Base-by-base conservation (phyloP, 2,888 invertebrate genomes). In the Aricia artaxerxes region DNA sequence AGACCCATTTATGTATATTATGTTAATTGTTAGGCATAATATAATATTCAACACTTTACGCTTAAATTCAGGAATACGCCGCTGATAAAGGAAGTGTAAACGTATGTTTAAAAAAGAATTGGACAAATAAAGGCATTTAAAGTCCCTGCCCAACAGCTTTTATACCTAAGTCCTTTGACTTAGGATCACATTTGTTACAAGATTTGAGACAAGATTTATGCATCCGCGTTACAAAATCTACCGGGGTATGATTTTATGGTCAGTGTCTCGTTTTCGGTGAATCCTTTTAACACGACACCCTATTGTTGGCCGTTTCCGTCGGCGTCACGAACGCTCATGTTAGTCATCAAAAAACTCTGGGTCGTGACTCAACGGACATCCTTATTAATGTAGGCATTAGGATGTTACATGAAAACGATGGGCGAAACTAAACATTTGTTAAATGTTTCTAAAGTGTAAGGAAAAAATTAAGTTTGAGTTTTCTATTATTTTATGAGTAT, bases 251-350 rank as follows among this genome's bases (percentile, higher is more conserved):
- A 38, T 13, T 69, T 69, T 38, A 13, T 69, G 69, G 69, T 69
- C 69, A 69, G 35, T 38, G 69, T 38, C 35, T 35, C 13, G 35
- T 69, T 35, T 69, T 69, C 69, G 69, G 69, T 69, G 69, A 69
- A 69, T 69, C 69, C 69, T 69, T 69, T 38, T 38, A 69, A 69
- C 69, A 69, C 13, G 69, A 69, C 69, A 69, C 69, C 69, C 69
- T 13, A 69, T 69, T 69, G 69, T 69, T 38, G 35, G 35, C 69
- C 69, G 38, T 69, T 69, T 69, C 69, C 69, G 69, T 35, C 31
- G 24, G 24, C 35, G 35, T 69, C 69, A 69, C 69, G 69, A 69
- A 69, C 69, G 16, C 38, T 13, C 35, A 69, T 16, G 38, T 69
- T 69, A 16, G 35, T 69, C 69, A 69, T 69, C 69, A 69, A 69